These are phyloP conservation scores for Falco novaeseelandiae DNA, from an alignment of 2,797 vertebrate genomes.

Conservation along the genomic window DNA sequence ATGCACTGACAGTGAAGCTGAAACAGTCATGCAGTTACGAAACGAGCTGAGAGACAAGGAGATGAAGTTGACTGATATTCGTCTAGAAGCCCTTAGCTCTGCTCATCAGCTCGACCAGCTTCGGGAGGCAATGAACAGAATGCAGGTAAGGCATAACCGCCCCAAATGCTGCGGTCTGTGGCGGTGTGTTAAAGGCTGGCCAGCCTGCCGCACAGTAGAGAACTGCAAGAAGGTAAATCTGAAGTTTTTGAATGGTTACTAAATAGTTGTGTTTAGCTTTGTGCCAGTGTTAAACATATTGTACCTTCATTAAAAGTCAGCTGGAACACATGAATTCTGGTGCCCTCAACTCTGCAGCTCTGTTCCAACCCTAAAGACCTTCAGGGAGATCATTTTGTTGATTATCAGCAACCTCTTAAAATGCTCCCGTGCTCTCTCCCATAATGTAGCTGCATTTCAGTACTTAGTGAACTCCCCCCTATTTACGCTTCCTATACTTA, in stretches of 20 bases:
- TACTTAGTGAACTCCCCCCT: not conserved
- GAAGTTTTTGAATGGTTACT: not conserved
- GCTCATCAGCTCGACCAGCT: conserved; percentile 98
- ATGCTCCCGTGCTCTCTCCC: not conserved
- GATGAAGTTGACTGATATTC: conserved; percentile 98
- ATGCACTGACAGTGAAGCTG: conserved; percentile 91
- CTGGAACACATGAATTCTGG: not conserved
- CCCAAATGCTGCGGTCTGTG: not conserved
- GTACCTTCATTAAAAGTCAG: not conserved
- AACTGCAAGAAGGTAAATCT: not conserved
- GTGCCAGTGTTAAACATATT: not conserved
- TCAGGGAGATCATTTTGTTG: not conserved
- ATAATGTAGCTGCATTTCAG: not conserved
- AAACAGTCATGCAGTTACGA: conserved; percentile 94
- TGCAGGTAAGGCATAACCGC: conserved; percentile 85
- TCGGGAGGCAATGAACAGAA: conserved; percentile 96
- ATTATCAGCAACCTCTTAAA: not conserved
- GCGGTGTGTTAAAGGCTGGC: not conserved
- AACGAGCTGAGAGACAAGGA: conserved; percentile 97
- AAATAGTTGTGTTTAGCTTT: not conserved
- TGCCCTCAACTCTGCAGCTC: not conserved
- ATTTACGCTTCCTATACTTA: not conserved
- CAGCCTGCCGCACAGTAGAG: not conserved
- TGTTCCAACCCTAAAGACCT: not conserved
- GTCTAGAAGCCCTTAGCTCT: conserved; percentile 95